Conservation (phyloP, 2,113 vertebrate genomes). For the Anarrhichthys ocellatus region DNA sequence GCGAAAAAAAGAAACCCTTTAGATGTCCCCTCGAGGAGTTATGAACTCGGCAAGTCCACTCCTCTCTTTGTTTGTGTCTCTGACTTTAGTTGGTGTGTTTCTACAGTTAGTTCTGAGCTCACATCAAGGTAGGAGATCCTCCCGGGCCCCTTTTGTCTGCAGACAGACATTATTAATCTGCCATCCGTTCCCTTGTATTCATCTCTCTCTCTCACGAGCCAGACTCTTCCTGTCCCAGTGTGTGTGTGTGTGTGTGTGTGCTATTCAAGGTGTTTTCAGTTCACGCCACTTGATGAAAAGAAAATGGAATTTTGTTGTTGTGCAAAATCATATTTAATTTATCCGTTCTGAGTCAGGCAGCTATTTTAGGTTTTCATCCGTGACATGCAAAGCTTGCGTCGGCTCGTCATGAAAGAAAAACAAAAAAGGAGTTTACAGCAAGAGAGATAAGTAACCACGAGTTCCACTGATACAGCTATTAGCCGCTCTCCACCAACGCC, state of each 20-base stretch:
- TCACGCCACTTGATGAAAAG: conserved; percentile 17
- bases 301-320: conserved; percentile 37
- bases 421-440: conserved; percentile 11
- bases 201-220: conserved; percentile 7
- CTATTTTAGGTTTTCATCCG: conserved; percentile 26
- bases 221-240: background rate
- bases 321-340: conserved; percentile 59
- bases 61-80: conserved; percentile 27
- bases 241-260: background rate
- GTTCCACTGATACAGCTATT: conserved; percentile 37
- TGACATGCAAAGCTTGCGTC: background rate
- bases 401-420: background rate
- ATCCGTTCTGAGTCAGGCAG: conserved; percentile 30
- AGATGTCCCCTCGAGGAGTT: conserved; percentile 1
- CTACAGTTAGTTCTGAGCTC: conserved; percentile 18
- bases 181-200: conserved; percentile 8
- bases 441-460: conserved; percentile 19
- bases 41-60: conserved; percentile 7
- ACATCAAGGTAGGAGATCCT: conserved; percentile 26
- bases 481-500: conserved; percentile 8
- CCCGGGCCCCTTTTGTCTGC: conserved; percentile 16
- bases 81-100: conserved; percentile 11
- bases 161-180: conserved; percentile 40
- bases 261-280: conserved; percentile 16
- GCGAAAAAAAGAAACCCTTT: conserved; percentile 1